A percentile compares a stretch with the other conserved stretches of the same genome.
These are phyloP conservation scores for Anaspis maculata DNA, from an alignment of 2,888 invertebrate species.

Conservation along the genomic window DNA sequence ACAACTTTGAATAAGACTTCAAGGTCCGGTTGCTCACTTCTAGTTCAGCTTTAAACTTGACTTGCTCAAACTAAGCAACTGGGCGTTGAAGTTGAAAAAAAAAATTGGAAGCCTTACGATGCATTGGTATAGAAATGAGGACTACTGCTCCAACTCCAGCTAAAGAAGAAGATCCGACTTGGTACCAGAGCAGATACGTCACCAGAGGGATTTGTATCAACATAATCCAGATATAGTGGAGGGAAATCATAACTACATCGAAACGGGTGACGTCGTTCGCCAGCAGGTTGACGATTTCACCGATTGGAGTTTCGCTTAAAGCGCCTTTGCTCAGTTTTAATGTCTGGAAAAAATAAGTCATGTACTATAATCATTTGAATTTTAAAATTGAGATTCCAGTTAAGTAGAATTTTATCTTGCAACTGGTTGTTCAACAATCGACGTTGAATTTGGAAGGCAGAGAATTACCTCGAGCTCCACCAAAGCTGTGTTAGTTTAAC, in stretches of 20 bases:
- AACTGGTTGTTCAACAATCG: too few species aligned
- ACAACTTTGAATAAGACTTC: too few species aligned
- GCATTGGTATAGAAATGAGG: slow-evolving; percentile 44
- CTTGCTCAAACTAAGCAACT: too few species aligned
- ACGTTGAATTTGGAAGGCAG: background rate
- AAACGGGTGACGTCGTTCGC: slow-evolving; percentile 80
- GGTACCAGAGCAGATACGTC: slow-evolving; percentile 49
- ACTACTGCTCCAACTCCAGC: slow-evolving; percentile 52
- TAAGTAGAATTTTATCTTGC: too few species aligned
- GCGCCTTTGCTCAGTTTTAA: slow-evolving; percentile 57
- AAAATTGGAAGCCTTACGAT: too few species aligned
- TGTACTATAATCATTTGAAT: background rate
- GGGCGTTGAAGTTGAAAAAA: too few species aligned
- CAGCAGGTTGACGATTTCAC: slow-evolving; percentile 74
- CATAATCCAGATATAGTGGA: slow-evolving; percentile 74
- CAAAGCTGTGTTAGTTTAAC: too few species aligned
- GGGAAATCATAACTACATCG: slow-evolving; percentile 57
- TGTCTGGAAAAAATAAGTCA: slow-evolving; percentile 38
- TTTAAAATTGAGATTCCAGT: too few species aligned
- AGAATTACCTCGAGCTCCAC: too few species aligned
- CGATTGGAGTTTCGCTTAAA: slow-evolving; percentile 70
- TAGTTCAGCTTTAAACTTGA: too few species aligned
- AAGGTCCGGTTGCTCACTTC: too few species aligned
- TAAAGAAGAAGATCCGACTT: slow-evolving; percentile 47
- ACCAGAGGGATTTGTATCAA: slow-evolving; percentile 62